phyloP scores from a whole-genome alignment of 2,113 vertebrate species.

The Vanacampus margaritifer region DNA sequence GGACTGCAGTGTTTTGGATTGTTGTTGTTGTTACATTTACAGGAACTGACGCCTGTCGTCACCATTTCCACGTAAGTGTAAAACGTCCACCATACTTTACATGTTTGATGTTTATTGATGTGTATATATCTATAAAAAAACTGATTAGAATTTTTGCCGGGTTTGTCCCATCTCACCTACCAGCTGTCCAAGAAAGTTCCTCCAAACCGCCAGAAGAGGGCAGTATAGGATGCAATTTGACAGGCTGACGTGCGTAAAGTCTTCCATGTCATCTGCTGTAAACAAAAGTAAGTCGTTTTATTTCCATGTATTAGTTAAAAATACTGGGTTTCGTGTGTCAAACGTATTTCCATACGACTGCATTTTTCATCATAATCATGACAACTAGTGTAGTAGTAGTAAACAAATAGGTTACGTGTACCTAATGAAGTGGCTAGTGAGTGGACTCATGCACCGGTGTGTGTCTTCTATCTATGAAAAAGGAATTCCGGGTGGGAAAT shows the following conservation, averaged over 20 bases:
- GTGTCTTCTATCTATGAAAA: too few species aligned
- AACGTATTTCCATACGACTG: too few species aligned
- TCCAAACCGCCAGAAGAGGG: slow-evolving; percentile 35
- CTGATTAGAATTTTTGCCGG: not conserved
- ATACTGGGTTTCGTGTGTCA: too few species aligned
- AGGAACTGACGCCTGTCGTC: not conserved
- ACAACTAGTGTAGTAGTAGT: too few species aligned
- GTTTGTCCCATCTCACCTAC: not conserved
- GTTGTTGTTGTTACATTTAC: not conserved
- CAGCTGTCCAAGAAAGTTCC: slow-evolving; percentile 3
- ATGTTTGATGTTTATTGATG: not conserved
- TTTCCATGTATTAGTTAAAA: too few species aligned
- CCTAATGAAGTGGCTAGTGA: not conserved
- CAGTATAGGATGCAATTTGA: slow-evolving; percentile 2
- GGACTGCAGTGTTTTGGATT: not conserved
- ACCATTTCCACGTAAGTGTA: not conserved
- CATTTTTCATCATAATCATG: too few species aligned
- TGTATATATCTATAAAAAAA: too few species aligned
- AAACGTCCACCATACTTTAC: not conserved
- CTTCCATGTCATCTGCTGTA: too few species aligned
- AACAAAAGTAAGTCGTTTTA: too few species aligned
- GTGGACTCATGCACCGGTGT: too few species aligned
- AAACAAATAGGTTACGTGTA: not conserved
- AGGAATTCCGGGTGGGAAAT: not conserved
- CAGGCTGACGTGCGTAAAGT: not conserved